A percentile compares a stretch with the other conserved stretches of the same genome.
phyloP scores from a whole-genome alignment of 2,797 vertebrate species.

The Chaetodon trifasciatus region DNA sequence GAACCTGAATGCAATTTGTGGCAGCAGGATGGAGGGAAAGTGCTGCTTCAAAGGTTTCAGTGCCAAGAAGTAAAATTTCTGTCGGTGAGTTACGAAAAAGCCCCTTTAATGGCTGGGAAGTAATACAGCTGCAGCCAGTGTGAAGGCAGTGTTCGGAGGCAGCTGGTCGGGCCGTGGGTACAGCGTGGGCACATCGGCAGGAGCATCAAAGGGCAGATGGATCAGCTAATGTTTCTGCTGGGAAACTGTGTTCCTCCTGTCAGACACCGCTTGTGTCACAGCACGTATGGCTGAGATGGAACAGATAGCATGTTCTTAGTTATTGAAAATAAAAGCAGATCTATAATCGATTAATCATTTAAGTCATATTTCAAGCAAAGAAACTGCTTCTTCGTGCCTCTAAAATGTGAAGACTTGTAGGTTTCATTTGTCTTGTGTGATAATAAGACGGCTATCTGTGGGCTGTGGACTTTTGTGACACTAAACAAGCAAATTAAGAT shows the following conservation, averaged over 20 bases:
- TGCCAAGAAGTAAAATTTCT: constrained; percentile 2
- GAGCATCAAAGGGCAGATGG: constrained; percentile 57
- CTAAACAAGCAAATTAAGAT: background rate
- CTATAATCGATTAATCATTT: background rate
- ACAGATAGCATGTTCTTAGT: no score
- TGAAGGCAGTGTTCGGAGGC: constrained; percentile 17
- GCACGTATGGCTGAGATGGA: background rate
- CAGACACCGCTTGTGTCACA: constrained; percentile 3
- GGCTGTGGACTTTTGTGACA: background rate
- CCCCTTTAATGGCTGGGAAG: constrained; percentile 1
- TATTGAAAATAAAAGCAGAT: no score
- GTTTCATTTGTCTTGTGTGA: background rate
- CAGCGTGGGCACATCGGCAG: constrained; percentile 44
- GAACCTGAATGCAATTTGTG: constrained; percentile 3
- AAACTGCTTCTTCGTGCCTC: background rate
- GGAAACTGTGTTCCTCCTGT: constrained; percentile 20
- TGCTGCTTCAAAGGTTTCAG: constrained; percentile 24
- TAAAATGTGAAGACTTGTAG: background rate
- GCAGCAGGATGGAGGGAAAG: constrained; percentile 3
- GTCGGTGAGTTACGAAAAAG: background rate
- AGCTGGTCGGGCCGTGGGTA: constrained; percentile 29
- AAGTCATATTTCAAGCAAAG: background rate
- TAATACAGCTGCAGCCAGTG: constrained; percentile 34
- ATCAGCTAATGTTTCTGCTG: constrained; percentile 46
- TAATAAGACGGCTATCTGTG: background rate